Base-by-base conservation (phyloP, 2,888 invertebrate genomes). In the Uropetala carovei region DNA sequence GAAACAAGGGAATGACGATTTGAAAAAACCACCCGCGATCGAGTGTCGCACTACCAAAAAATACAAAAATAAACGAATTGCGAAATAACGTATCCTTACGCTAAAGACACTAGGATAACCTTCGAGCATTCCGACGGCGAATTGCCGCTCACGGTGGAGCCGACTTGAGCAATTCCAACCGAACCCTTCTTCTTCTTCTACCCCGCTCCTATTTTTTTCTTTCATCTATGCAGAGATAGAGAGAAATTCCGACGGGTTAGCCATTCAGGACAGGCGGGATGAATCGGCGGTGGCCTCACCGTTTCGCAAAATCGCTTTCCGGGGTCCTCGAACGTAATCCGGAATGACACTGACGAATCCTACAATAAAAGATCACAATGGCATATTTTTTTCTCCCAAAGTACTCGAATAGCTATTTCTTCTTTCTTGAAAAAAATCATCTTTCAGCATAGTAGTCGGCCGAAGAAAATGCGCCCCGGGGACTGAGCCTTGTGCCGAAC, bases 331-430 rank as follows among this genome's bases (percentile, higher is more conserved):
- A 83, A 83, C n/a, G 83, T 57, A 57, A 83, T 64, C 64, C 89
- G 16, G 89, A 83, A 83, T 5, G 43, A 43, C 89, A 30, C 30
- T 18, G 30, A 89, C 43, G 18, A 89, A 89, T 27, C 89, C 89
- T 89, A 89, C 83, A 68, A 89, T 64, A 75, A 75, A 64, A 89
- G 89, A 89, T 89, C 89, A 89, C 89, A 89, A 89, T 89, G 43
- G 43, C 68, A 68, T 30, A 64, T 43, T 27, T 43, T 68, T n/a
- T 64, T 11, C 64, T 30, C 59, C 11, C 14, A 68, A 43, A 13
- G 30, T 64, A 59, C 43, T 3, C 43, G 43, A 43, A 43, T 43
- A 5, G 5, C 43, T 43, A 43, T 43, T 43, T 43, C 43, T 43
- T 43, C 43, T 43, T 43, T 43, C 43, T 43, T 43, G 43, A 43